Base-by-base conservation (phyloP, 2,888 invertebrate species). In the Schizotus pectinicornis region DNA sequence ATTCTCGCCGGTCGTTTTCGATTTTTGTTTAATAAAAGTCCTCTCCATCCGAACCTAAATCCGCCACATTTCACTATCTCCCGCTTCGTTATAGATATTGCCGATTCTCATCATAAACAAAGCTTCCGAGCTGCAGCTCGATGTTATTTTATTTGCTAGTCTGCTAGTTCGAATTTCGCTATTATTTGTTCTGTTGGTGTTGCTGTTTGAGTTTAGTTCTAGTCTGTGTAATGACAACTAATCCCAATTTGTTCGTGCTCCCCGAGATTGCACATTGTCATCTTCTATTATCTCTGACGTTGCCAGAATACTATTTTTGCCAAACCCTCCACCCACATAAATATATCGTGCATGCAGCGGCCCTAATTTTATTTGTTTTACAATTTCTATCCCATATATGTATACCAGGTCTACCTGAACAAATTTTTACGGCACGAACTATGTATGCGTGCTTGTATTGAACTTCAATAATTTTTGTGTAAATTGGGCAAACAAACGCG, bases 151-250 rank as follows among this genome's bases (percentile, higher is more conserved):
- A 57, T 61, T 62, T 48, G 43, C 36, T 56, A 57, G 62, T 55
- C 57, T 49, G 43, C 51, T 56, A 61, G 62, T 61, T 59, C 46
- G 61, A 51, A 59, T 67, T 64, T 62, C 34, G 47, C 30, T 62
- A 58, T 65, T 62, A 63, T 53, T 50, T 49, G 39, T 41, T 34
- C 11, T 39, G 37, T 37, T 48, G 43, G 7, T 37, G 34, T 48
- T 38, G 36, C 31, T 52, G 51, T 66, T 64, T 55, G 58, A 65
- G 66, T 69, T 64, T 53, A 64, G 67, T 67, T 66, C 57, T 62
- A 61, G 64, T 66, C 64, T 63, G 61, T 58, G 57, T 67, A 67
- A 69, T 65, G 68, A 65, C 69, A 62, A 68, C 66, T 67, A 70
- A 65, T 70, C 63, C 64, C 68, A 66, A 68, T 69, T 70, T 64